A percentile compares a stretch with the other conserved stretches of the same genome.
Evolutionary conservation across 1,140 invertebrate species (phyloP).

Genomic region (Patella vulgata): DNA sequence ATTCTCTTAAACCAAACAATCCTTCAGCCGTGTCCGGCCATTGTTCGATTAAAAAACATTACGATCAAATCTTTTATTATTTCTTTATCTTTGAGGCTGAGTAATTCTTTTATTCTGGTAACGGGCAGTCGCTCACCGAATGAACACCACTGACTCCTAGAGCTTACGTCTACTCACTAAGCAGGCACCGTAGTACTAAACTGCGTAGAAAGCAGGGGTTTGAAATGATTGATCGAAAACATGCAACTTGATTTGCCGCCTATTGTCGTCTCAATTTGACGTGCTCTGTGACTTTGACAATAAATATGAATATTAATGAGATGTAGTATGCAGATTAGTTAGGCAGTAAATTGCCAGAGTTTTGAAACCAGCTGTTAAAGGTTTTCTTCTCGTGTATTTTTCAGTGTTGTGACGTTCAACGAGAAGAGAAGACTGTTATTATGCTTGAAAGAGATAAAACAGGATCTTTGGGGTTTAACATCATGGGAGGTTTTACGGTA

Average conservation of each 20-base stretch:
- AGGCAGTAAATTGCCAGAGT: background rate
- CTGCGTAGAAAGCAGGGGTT: too few relatives aligned
- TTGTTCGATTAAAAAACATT: too few relatives aligned
- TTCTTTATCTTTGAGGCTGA: too few relatives aligned
- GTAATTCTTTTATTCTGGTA: too few relatives aligned
- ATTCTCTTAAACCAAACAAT: too few relatives aligned
- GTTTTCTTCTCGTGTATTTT: background rate
- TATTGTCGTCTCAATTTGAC: slow-evolving; percentile 2
- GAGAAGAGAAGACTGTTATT: slow-evolving; percentile 3
- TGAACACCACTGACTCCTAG: too few relatives aligned
- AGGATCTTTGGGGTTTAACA: slow-evolving; percentile 38
- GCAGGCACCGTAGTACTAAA: too few relatives aligned
- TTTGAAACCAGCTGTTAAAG: slow-evolving; percentile 13
- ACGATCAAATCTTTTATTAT: too few relatives aligned
- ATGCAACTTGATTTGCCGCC: slow-evolving; percentile 12
- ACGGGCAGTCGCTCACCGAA: too few relatives aligned
- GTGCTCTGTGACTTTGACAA: slow-evolving; percentile 10
- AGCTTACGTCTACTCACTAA: too few relatives aligned
- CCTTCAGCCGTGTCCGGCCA: too few relatives aligned
- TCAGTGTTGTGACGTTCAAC: background rate
- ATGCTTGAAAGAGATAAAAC: slow-evolving; percentile 12
- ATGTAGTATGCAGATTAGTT: slow-evolving; percentile 22
- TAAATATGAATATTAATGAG: slow-evolving; percentile 29
- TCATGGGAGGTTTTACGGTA: slow-evolving; percentile 42
- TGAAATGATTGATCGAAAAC: too few relatives aligned